Evolutionary conservation across 2,113 vertebrate species (phyloP), one percentile per base, ranked within the genome.

Genomic region (Gasterosteus aculeatus): DNA sequence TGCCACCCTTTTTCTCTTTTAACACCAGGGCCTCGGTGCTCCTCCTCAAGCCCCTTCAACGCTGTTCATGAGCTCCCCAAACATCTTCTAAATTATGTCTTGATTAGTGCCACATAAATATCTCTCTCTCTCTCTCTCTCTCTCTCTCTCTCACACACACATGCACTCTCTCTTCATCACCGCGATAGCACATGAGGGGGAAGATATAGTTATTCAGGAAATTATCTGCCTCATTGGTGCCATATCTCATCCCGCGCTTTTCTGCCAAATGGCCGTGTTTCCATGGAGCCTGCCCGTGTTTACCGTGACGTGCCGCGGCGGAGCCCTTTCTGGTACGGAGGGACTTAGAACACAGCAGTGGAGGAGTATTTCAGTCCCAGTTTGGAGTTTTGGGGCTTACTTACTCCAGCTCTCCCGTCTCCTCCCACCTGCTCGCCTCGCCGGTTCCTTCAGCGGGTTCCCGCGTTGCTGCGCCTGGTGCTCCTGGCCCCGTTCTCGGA

Each of bases 211-310:
- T 90, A 91, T 92, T 89, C 72, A 79, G 92, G 88, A 89, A 91
- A 91, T 93, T 92, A 91, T 90, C 85, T 80, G 86, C 87, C 88
- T 92, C 87, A 88, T 92, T 89, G 90, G 87, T 89, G 88, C 87
- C 83, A 81, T 90, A 85, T 90, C 90, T 89, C 84, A 86, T 91
- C 84, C 77, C 65, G 7, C 78, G 80, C 80, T 75, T 72, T 83
- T 69, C 66, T 75, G 84, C 88, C 90, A 92, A 92, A 88, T 89
- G 88, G 89, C 88, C 44, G 62, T 80, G 85, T 92, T 91, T 92
- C 89, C 85, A 85, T 89, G 75, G 90, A 86, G 86, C 81, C 87
- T 84, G 87, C 76, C 65, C 86, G 84, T 93, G 91, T 93, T 93
- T 91, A 93, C 91, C 56, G 85, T 92, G 89, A 88, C 77, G 85